phyloP scores from a whole-genome alignment of 2,888 invertebrate species.

The Itoplectis maculator region DNA sequence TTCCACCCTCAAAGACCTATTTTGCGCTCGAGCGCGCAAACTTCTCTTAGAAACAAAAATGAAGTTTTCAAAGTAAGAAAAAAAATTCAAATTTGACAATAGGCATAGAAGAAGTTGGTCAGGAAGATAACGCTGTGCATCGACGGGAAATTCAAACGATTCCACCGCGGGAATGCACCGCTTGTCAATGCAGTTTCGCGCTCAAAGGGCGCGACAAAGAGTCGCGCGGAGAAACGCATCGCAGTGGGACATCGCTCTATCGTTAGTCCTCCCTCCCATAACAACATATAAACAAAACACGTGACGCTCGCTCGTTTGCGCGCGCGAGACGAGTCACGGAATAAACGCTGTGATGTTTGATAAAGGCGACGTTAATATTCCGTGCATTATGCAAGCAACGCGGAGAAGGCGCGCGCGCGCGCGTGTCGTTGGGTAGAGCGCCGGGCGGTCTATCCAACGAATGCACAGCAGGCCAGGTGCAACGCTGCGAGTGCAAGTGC shows the following conservation, averaged over 20 bases:
- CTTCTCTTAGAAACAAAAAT: too few relatives aligned
- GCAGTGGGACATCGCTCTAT: background rate
- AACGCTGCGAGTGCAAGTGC: conserved; percentile 12
- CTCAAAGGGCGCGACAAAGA: background rate
- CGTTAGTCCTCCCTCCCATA: conserved; percentile 3
- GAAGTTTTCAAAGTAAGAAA: too few relatives aligned
- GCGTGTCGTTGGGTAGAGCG: too few relatives aligned
- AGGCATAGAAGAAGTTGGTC: too few relatives aligned
- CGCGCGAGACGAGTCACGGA: conserved; percentile 31
- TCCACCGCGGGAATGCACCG: background rate
- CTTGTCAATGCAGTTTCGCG: background rate
- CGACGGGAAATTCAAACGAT: background rate
- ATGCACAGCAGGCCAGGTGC: conserved; percentile 39
- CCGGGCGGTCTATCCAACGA: background rate
- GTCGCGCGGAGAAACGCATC: background rate
- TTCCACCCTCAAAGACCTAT: too few relatives aligned
- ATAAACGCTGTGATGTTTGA: conserved; percentile 47
- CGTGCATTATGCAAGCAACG: conserved; percentile 23
- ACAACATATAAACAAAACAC: background rate
- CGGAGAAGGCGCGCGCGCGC: too few relatives aligned
- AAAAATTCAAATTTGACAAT: too few relatives aligned
- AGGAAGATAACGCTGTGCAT: background rate
- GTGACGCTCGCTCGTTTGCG: background rate
- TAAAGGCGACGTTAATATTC: conserved; percentile 58
- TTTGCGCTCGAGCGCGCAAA: too few relatives aligned